Evolutionary conservation across 2,113 vertebrate species (phyloP).

Genomic region (Danionella cerebrum): DNA sequence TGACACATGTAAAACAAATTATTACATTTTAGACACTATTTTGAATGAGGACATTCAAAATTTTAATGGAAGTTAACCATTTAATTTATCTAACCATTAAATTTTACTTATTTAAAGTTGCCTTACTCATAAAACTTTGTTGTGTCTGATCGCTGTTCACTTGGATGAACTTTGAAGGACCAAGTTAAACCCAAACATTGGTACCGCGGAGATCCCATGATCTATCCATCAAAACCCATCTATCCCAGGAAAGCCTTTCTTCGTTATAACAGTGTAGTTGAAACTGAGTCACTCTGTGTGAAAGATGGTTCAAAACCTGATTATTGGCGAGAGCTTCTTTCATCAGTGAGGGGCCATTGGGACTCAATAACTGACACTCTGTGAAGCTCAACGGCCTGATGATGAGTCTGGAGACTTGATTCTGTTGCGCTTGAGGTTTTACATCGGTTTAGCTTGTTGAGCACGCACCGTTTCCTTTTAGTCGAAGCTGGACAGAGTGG

Average conservation of each 20-base stretch:
- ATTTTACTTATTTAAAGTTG: too few relatives aligned
- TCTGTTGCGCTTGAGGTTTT: neutral
- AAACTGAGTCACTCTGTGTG: neutral
- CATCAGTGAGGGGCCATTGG: constrained; percentile 4
- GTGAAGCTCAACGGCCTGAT: neutral
- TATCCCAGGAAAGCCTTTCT: neutral
- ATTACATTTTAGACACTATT: too few relatives aligned
- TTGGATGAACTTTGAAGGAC: neutral
- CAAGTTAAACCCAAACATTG: constrained; percentile 23
- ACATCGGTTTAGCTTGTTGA: neutral
- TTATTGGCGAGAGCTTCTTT: constrained; percentile 2
- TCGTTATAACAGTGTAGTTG: neutral
- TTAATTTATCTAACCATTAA: too few relatives aligned
- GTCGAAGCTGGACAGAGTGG: neutral
- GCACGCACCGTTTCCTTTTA: neutral
- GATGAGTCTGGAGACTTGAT: constrained; percentile 4
- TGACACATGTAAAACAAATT: too few relatives aligned
- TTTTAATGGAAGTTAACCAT: too few relatives aligned
- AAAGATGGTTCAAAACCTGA: neutral
- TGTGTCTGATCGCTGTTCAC: neutral
- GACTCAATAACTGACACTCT: neutral
- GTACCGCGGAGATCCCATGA: neutral
- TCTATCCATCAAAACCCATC: constrained; percentile 11
- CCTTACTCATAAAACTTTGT: too few relatives aligned
- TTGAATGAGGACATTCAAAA: too few relatives aligned